These are phyloP conservation scores for Sandelia bainsii DNA, from an alignment of 2,797 vertebrate species.

Conservation along the genomic window DNA sequence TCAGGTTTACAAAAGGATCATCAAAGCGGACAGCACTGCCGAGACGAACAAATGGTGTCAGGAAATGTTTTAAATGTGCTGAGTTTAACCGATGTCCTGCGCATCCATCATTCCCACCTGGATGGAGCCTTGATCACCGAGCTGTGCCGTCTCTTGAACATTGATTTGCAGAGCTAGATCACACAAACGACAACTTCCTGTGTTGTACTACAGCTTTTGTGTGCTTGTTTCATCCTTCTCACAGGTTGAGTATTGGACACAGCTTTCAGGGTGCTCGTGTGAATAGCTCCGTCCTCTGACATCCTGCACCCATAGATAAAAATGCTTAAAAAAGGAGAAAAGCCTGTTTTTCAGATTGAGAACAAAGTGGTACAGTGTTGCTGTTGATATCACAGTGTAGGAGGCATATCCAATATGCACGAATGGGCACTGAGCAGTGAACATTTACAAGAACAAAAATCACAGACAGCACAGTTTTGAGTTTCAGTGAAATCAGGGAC, in stretches of 20 bases:
- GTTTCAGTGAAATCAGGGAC: constrained; percentile 19
- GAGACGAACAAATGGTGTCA: constrained; percentile 31
- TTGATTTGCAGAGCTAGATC: constrained; percentile 56
- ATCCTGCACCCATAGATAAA: constrained; percentile 23
- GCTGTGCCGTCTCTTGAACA: constrained; percentile 54
- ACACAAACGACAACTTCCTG: constrained; percentile 33
- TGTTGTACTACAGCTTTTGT: constrained; percentile 25
- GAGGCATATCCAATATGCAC: constrained; percentile 4
- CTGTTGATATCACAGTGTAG: not conserved
- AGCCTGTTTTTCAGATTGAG: constrained; percentile 28
- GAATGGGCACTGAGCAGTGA: constrained; percentile 16
- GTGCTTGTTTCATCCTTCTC: constrained; percentile 22
- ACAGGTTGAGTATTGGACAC: constrained; percentile 32
- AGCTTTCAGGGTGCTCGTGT: constrained; percentile 21
- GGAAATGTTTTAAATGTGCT: constrained; percentile 64
- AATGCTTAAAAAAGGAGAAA: constrained; percentile 36
- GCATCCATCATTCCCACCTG: constrained; percentile 76
- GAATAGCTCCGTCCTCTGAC: constrained; percentile 32
- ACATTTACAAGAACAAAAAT: constrained; percentile 21
- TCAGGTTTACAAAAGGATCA: constrained; percentile 44
- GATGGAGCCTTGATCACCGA: constrained; percentile 63
- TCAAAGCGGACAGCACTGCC: constrained; percentile 36
- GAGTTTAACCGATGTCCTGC: constrained; percentile 60
- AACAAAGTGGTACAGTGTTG: constrained; percentile 12
- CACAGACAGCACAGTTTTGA: constrained; percentile 4